Conservation (phyloP, 2,797 vertebrate genomes). For the Myotis planiceps region DNA sequence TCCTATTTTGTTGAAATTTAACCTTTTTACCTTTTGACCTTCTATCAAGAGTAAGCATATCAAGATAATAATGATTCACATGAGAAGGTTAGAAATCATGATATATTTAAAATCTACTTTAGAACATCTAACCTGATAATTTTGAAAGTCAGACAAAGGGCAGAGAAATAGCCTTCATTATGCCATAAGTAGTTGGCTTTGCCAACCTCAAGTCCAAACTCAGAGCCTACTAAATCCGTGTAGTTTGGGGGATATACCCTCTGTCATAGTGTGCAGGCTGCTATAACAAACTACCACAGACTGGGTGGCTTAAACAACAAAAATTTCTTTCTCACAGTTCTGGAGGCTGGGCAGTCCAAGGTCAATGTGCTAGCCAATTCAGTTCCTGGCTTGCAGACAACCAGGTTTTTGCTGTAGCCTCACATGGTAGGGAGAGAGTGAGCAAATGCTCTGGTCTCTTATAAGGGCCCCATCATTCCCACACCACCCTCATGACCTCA, state of each 20-base stretch:
- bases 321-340: neutral
- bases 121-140: neutral
- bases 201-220: neutral
- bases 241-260: neutral
- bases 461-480: neutral
- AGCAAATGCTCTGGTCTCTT: neutral
- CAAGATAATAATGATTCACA: neutral
- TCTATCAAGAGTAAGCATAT: neutral
- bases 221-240: neutral
- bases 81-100: neutral
- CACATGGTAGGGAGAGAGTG: neutral
- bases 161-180: constrained; percentile 27
- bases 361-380: neutral
- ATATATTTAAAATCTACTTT: neutral
- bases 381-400: neutral
- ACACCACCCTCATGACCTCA: neutral
- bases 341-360: neutral
- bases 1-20: neutral
- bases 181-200: neutral
- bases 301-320: neutral
- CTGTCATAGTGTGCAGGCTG: neutral
- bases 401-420: neutral
- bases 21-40: neutral
- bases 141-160: constrained; percentile 1
- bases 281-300: neutral